phyloP scores from a whole-genome alignment of 2,113 vertebrate species.

The Piprites chloris region DNA sequence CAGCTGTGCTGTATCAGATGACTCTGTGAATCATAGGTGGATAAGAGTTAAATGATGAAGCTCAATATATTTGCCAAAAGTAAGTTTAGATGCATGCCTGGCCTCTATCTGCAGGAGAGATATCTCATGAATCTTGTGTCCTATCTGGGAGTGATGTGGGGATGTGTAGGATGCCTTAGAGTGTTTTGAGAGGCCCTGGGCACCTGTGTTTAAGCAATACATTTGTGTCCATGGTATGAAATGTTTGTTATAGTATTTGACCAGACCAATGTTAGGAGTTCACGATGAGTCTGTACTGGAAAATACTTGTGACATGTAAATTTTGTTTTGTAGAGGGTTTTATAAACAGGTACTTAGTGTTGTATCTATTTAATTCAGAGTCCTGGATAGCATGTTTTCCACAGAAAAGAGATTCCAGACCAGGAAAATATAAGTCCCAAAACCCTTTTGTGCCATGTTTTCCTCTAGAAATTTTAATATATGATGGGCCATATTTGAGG shows the following conservation, averaged over 20 bases:
- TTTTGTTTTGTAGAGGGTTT: background rate
- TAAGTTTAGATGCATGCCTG: background rate
- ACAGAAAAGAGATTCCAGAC: background rate
- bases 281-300: background rate
- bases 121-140: background rate
- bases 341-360: background rate
- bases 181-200: background rate
- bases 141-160: background rate
- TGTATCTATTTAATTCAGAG: background rate
- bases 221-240: background rate
- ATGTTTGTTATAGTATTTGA: background rate
- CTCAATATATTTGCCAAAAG: background rate
- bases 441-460: background rate
- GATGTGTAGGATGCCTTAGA: background rate
- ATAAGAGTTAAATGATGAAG: background rate
- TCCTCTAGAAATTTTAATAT: background rate
- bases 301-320: background rate
- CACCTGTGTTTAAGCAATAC: background rate
- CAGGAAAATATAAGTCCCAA: background rate
- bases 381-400: background rate
- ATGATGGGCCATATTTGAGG: background rate
- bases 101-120: background rate
- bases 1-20: background rate
- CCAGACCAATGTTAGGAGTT: background rate
- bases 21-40: background rate